These are phyloP conservation scores for Etheostoma nigrum DNA, from an alignment of 2,797 vertebrate species.

Conservation along the genomic window DNA sequence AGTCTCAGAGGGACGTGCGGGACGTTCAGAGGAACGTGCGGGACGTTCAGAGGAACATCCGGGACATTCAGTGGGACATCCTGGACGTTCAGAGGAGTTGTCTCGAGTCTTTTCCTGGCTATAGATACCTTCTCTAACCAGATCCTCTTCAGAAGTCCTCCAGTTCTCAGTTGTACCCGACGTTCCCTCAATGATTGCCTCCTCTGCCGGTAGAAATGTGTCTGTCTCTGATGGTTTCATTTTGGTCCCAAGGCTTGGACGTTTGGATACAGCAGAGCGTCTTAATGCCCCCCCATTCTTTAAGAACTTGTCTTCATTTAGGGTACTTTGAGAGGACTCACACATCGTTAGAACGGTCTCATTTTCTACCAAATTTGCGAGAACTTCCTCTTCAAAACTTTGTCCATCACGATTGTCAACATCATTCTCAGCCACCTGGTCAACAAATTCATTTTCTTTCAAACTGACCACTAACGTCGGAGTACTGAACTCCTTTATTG, in stretches of 20 bases:
- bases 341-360: too few species aligned
- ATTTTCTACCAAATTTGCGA: not conserved
- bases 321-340: not conserved
- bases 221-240: not conserved
- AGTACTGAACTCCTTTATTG: not conserved
- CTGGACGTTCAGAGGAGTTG: too few species aligned
- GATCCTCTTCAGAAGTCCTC: not conserved
- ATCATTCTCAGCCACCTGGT: too few species aligned
- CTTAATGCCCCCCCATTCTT: not conserved
- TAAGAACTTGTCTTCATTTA: not conserved
- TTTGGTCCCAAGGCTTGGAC: not conserved
- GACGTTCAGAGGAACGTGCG: too few species aligned
- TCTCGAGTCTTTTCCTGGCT: not conserved
- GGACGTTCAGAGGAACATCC: too few species aligned
- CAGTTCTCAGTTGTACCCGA: not conserved
- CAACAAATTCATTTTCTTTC: constrained; percentile 6
- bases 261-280: not conserved
- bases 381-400: not conserved
- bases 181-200: not conserved
- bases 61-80: too few species aligned
- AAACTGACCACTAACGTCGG: not conserved
- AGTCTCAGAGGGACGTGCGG: too few species aligned
- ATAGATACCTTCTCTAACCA: too few species aligned
- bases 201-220: not conserved
- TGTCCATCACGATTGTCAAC: not conserved